Base-by-base conservation (phyloP, 2,888 invertebrate species). In the Salpingus planirostris region DNA sequence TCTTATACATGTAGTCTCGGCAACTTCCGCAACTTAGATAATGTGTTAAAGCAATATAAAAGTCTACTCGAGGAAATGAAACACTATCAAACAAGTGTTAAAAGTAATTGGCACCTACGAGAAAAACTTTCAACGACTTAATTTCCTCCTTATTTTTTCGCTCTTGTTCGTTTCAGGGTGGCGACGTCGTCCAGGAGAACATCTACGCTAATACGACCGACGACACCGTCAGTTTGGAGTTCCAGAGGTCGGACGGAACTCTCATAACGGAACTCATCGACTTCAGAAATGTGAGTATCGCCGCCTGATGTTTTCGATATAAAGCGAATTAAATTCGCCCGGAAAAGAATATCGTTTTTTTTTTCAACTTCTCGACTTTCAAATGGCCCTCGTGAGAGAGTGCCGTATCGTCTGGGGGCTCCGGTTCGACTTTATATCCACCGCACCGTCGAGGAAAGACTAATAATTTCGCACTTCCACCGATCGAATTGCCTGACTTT, bases 251-350 rank as follows among this genome's bases (percentile, higher is more conserved):
- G 6, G 93, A 95, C 62, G 93, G 93, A 30, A 89, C 92, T 8
- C 74, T 86, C 46, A 79, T 93, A 36, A 89, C 91, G 2, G 91
- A 93, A 62, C 77, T 95, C 40, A 86, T 95, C 39, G 93, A 95
- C 67, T 93, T 93, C 64, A 81, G 84, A 67, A 89, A 90, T 73
- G 93, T 92, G 70, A 79, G 81, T 74, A n/a, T n/a, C n/a, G n/a
- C n/a, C n/a, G n/a, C n/a, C n/a, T n/a, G n/a, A n/a, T n/a, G n/a
- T n/a, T n/a, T n/a, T n/a, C n/a, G n/a, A n/a, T n/a, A n/a, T n/a
- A n/a, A n/a, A n/a, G n/a, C n/a, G n/a, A n/a, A n/a, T n/a, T n/a
- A n/a, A n/a, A n/a, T n/a, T n/a, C n/a, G n/a, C n/a, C n/a, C n/a
- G n/a, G n/a, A n/a, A n/a, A n/a, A n/a, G n/a, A n/a, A n/a, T n/a